A percentile compares a stretch with the other conserved stretches of the same genome.
These are phyloP conservation scores for Phasia obesa DNA, from an alignment of 2,888 invertebrate genomes.

Conservation along the genomic window DNA sequence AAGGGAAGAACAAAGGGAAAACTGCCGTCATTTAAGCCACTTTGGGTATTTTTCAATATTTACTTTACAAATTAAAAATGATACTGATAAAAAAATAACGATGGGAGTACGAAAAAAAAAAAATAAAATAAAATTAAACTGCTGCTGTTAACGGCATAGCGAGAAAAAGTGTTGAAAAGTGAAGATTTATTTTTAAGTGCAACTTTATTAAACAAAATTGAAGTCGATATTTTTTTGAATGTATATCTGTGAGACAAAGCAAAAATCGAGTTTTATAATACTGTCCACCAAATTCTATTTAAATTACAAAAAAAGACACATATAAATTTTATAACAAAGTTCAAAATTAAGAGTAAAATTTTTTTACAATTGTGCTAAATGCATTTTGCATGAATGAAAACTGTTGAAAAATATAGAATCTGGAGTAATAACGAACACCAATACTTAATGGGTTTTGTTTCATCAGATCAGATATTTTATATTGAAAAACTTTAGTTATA, in stretches of 20 bases:
- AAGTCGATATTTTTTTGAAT: slow-evolving; percentile 1
- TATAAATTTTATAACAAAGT: too few relatives aligned
- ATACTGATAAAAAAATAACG: slow-evolving; percentile 10
- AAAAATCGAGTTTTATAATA: too few relatives aligned
- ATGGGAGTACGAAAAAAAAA: background rate
- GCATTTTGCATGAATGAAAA: too few relatives aligned
- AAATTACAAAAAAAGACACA: too few relatives aligned
- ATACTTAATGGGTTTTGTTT: too few relatives aligned
- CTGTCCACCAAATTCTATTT: background rate
- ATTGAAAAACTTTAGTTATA: too few relatives aligned
- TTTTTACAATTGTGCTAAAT: too few relatives aligned
- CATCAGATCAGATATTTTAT: too few relatives aligned
- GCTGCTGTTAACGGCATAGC: slow-evolving; percentile 35
- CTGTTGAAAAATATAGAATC: too few relatives aligned
- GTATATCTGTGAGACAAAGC: too few relatives aligned
- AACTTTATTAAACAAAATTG: slow-evolving; percentile 39
- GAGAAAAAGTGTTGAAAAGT: slow-evolving; percentile 52
- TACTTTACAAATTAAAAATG: slow-evolving; percentile 26
- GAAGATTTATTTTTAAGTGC: slow-evolving; percentile 45
- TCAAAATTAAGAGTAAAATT: too few relatives aligned
- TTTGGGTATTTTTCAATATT: slow-evolving; percentile 36
- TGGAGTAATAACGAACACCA: too few relatives aligned
- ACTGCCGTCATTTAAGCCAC: slow-evolving; percentile 20
- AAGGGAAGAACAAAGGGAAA: slow-evolving; percentile 30
- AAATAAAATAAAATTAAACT: background rate